A percentile compares a stretch with the other conserved stretches of the same genome.
These are phyloP conservation scores for Polyergus mexicanus DNA, from an alignment of 1,140 invertebrate genomes.

Conservation along the genomic window DNA sequence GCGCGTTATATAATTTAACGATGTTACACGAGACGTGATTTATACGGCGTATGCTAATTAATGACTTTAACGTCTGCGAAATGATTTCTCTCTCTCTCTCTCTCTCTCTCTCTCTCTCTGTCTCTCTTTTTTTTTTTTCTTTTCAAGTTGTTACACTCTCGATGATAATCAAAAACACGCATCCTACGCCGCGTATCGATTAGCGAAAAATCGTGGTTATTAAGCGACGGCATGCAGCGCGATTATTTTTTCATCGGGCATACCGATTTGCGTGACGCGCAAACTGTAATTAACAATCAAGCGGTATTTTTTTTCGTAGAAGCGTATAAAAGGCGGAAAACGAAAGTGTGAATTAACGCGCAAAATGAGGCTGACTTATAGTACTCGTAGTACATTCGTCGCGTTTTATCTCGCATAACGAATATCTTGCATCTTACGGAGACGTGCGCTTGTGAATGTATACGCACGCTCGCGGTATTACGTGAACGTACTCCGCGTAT, in stretches of 20 bases:
- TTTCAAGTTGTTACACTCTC: neutral
- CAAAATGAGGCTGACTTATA: constrained; percentile 31
- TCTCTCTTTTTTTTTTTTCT: neutral
- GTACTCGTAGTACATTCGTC: constrained; percentile 66
- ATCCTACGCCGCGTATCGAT: constrained; percentile 10
- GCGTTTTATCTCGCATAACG: constrained; percentile 78
- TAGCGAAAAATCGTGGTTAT: constrained; percentile 19
- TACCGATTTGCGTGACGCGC: neutral
- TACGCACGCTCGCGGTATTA: constrained; percentile 65
- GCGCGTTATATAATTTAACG: constrained; percentile 52
- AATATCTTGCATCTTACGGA: constrained; percentile 71
- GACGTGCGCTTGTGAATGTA: constrained; percentile 30
- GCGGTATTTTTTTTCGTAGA: constrained; percentile 1
- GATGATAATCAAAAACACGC: constrained; percentile 45
- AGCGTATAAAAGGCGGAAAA: constrained; percentile 35
- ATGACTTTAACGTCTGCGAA: constrained; percentile 29
- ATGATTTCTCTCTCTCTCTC: constrained; percentile 5
- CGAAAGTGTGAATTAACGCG: constrained; percentile 65
- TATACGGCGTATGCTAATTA: constrained; percentile 40
- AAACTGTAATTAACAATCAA: constrained; percentile 37
- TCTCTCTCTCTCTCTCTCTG: neutral
- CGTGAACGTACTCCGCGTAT: constrained; percentile 75
- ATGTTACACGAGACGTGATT: constrained; percentile 29
- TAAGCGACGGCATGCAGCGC: constrained; percentile 1
- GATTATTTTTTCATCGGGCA: constrained; percentile 31